Evolutionary conservation across 2,113 vertebrate species (phyloP).

Genomic region (Ardeotis arabs): DNA sequence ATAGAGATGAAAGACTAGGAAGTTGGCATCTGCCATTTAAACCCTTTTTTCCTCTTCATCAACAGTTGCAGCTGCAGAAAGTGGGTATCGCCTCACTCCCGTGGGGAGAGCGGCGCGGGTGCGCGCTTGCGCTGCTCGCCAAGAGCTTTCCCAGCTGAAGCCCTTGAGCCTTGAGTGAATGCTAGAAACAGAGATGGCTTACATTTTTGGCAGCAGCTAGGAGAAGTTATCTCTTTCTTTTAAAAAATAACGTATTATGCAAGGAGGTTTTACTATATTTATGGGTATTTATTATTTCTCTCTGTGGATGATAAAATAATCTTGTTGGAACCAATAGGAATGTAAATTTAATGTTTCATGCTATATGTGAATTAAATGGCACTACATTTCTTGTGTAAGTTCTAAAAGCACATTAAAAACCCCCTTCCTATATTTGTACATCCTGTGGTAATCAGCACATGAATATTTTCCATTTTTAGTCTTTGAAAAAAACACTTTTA

Average conservation of each 20-base stretch:
- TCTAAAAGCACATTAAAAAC: not conserved
- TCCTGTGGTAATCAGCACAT: not conserved
- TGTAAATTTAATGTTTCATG: not conserved
- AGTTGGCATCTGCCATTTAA: not conserved
- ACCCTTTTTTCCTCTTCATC: not conserved
- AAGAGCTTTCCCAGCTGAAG: slow-evolving; percentile 20
- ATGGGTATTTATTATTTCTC: not conserved
- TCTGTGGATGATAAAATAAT: not conserved
- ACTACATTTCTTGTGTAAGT: not conserved
- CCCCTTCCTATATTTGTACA: not conserved
- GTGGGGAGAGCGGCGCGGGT: not conserved
- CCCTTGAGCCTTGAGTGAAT: not conserved
- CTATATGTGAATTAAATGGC: not conserved
- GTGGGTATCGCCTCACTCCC: not conserved
- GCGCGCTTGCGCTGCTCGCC: not conserved
- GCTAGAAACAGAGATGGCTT: slow-evolving; percentile 14
- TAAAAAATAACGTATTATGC: not conserved
- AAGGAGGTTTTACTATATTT: slow-evolving; percentile 45
- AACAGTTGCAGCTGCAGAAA: not conserved
- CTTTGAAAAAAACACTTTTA: not conserved
- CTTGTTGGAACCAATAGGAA: not conserved
- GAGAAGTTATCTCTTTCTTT: slow-evolving; percentile 33
- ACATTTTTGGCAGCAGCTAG: slow-evolving; percentile 35
- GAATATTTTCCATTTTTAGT: not conserved
- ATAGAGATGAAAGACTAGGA: not conserved